phyloP scores from a whole-genome alignment of 2,113 vertebrate species.

The Amazona vittata region DNA sequence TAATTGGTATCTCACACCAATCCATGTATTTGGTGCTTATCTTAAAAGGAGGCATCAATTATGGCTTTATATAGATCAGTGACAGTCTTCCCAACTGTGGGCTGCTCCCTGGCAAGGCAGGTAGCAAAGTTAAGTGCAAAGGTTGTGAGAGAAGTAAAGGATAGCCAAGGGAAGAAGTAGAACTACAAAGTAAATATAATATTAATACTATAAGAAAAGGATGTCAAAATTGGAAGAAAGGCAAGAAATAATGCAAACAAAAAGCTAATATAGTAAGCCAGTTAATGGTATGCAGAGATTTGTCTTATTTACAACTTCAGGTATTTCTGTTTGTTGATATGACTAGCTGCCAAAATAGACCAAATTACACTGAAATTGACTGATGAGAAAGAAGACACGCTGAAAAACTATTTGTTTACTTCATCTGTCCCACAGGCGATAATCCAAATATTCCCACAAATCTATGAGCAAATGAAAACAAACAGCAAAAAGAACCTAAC shows the following conservation, averaged over 20 bases:
- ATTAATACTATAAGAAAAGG: constrained; percentile 2
- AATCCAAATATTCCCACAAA: constrained; percentile 7
- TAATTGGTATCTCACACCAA: not conserved
- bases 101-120: not conserved
- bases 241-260: not conserved
- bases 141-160: constrained; percentile 2
- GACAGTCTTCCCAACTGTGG: not conserved
- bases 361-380: not conserved
- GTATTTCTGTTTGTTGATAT: not conserved
- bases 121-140: constrained; percentile 9
- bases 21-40: not conserved
- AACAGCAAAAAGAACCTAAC: not conserved
- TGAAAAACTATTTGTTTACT: not conserved
- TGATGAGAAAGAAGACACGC: not conserved
- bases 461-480: not conserved
- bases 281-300: not conserved
- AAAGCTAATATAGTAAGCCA: not conserved
- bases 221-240: not conserved
- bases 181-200: not conserved
- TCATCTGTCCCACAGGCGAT: not conserved
- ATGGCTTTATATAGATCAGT: not conserved
- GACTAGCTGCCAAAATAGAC: not conserved
- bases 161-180: not conserved
- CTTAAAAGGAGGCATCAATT: constrained; percentile 3
- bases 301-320: not conserved